phyloP scores from a whole-genome alignment of 2,888 invertebrate species.

The Drosophila koepferae region DNA sequence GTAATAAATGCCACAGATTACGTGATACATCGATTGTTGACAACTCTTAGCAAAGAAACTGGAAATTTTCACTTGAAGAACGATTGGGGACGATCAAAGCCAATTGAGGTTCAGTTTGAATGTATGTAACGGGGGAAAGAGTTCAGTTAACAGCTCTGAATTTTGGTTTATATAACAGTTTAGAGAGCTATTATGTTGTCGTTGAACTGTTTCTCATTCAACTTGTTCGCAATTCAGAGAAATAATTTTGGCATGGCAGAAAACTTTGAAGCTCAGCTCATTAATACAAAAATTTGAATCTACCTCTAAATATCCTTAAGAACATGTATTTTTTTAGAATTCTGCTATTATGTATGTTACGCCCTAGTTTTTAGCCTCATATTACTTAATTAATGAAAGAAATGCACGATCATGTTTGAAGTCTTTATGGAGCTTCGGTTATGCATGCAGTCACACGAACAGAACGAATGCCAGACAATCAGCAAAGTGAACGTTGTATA shows the following conservation, averaged over 20 bases:
- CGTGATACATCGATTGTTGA: conserved; percentile 4
- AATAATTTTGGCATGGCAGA: neutral
- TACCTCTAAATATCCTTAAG: neutral
- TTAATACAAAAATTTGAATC: neutral
- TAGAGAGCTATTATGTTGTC: neutral
- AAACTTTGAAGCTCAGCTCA: neutral
- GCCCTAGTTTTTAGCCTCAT: neutral
- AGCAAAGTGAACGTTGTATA: too few relatives aligned
- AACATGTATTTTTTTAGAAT: too few relatives aligned
- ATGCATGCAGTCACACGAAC: neutral
- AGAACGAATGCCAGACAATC: neutral
- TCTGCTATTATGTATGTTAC: neutral
- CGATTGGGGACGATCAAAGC: neutral
- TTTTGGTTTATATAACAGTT: neutral
- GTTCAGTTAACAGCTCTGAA: neutral
- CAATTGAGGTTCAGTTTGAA: neutral
- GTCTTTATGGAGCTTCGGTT: neutral
- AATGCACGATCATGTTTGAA: neutral
- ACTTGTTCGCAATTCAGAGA: neutral
- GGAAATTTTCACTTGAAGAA: conserved; percentile 12
- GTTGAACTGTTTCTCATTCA: neutral
- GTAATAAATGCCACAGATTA: conserved; percentile 38
- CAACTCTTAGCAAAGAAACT: neutral
- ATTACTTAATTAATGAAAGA: neutral
- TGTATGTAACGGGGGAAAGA: neutral